Evolutionary conservation across 2,113 vertebrate species (phyloP).

Genomic region (Silurus glanis): DNA sequence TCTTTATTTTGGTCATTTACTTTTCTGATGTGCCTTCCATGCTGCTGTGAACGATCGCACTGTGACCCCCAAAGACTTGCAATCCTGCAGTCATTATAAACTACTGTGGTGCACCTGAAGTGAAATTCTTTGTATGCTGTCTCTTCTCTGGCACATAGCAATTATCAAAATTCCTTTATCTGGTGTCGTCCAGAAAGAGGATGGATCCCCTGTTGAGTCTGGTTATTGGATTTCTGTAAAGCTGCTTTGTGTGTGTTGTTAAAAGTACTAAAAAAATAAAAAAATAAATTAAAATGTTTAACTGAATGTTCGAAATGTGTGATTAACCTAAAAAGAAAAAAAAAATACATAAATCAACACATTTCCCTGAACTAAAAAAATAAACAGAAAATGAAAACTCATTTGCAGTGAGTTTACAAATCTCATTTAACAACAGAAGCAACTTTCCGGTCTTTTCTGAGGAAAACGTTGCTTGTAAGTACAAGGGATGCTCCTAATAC

Average conservation of each 20-base stretch:
- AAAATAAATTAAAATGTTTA: background rate
- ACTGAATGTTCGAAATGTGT: background rate
- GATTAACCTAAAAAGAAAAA: background rate
- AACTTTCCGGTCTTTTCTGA: background rate
- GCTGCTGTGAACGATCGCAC: background rate
- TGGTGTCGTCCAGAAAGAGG: background rate
- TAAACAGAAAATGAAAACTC: background rate
- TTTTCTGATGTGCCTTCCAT: background rate
- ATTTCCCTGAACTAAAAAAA: background rate
- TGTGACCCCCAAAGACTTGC: background rate
- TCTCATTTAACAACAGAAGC: background rate
- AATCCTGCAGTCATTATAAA: slow-evolving; percentile 3
- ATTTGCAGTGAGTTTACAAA: background rate
- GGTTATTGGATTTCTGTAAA: slow-evolving; percentile 10
- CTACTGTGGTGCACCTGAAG: background rate
- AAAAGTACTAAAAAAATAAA: background rate
- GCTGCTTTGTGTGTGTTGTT: background rate
- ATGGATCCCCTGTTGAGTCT: background rate
- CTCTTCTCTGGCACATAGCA: background rate
- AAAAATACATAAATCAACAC: background rate
- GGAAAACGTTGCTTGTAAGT: background rate
- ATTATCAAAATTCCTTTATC: slow-evolving; percentile 5
- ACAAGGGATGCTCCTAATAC: background rate
- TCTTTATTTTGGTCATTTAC: background rate
- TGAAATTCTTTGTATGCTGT: too few relatives aligned